Conservation (phyloP, 1,140 invertebrate species). For the Lamellibrachia luymesi region DNA sequence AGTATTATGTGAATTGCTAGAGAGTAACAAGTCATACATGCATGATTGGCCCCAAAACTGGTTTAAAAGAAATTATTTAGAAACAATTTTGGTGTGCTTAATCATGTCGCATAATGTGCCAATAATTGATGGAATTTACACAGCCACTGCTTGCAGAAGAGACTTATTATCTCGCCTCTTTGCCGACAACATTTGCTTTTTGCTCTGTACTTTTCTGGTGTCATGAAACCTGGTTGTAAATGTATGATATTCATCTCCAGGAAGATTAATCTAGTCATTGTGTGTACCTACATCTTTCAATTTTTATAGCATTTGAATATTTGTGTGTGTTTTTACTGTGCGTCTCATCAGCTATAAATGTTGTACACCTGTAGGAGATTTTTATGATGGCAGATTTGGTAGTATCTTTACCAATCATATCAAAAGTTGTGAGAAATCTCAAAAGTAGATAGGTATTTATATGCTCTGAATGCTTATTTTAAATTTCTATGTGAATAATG, state of each 20-base stretch:
- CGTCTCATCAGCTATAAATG: background rate
- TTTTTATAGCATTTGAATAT: background rate
- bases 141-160: background rate
- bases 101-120: background rate
- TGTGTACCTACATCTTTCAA: background rate
- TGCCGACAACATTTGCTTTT: background rate
- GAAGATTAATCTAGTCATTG: background rate
- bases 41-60: background rate
- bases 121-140: background rate
- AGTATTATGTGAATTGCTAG: background rate
- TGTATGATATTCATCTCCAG: background rate
- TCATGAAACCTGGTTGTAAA: background rate
- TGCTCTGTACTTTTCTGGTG: background rate
- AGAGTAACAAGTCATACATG: background rate
- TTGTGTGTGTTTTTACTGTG: background rate
- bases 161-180: background rate
- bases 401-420: background rate
- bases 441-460: background rate
- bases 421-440: background rate
- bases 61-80: background rate
- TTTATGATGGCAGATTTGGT: background rate
- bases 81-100: background rate
- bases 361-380: background rate
- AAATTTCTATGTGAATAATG: background rate
- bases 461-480: background rate